Evolutionary conservation across 2,888 invertebrate genomes (phyloP).

Genomic region (Andrena trimmerana): DNA sequence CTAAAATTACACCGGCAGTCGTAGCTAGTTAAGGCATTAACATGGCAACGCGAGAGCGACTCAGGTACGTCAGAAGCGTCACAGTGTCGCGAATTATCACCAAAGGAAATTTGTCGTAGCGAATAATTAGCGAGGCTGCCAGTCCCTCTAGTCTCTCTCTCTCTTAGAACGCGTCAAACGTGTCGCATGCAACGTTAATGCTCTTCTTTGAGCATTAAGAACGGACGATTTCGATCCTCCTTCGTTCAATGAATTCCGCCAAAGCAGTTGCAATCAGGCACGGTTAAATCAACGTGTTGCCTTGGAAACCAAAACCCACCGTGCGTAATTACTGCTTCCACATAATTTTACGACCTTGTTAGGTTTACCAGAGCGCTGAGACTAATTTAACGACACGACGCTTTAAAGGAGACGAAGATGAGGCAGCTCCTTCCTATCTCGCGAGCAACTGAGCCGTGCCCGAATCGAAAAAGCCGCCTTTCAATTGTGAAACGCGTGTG

Average conservation of each 20-base stretch:
- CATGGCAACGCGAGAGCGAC: background rate
- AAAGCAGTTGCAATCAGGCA: constrained; percentile 4
- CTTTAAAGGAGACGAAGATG: constrained; percentile 1
- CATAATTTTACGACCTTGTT: constrained; percentile 45
- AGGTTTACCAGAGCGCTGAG: constrained; percentile 20
- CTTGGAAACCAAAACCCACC: constrained; percentile 28
- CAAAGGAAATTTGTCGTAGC: constrained; percentile 9
- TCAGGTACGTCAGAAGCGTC: background rate
- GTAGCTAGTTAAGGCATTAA: constrained; percentile 28
- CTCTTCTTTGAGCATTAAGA: constrained; percentile 2
- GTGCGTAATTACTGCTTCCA: constrained; percentile 35
- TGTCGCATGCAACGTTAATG: background rate
- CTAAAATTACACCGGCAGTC: background rate
- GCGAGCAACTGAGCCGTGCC: too few species aligned
- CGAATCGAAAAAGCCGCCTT: too few species aligned
- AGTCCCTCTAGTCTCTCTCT: background rate
- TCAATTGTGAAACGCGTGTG: too few species aligned
- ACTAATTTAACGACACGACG: constrained; percentile 31
- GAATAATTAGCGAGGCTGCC: constrained; percentile 8
- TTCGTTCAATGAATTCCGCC: background rate
- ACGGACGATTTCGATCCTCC: background rate
- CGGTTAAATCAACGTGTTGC: constrained; percentile 31
- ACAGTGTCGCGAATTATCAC: constrained; percentile 26
- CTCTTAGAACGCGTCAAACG: background rate
- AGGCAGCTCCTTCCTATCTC: background rate